These are phyloP conservation scores for Drosophila hydei DNA, from an alignment of 1,140 invertebrate species.

Conservation along the genomic window DNA sequence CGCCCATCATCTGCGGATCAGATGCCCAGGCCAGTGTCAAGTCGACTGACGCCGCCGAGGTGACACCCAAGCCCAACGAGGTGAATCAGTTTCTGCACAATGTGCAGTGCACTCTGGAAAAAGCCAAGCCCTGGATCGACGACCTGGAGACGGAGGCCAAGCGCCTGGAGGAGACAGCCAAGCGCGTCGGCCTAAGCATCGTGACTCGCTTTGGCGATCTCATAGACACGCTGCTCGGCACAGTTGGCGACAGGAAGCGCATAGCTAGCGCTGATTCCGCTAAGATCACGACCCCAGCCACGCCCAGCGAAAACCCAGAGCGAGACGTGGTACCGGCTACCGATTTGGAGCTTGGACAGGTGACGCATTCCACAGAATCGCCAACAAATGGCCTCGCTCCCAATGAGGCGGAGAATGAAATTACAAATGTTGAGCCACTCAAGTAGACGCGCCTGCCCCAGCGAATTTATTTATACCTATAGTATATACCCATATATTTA, in stretches of 20 bases:
- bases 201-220: conserved; percentile 45
- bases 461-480: not conserved
- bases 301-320: not conserved
- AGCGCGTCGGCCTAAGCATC: conserved; percentile 50
- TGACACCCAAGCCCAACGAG: conserved; percentile 58
- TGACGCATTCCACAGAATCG: conserved; percentile 14
- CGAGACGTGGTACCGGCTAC: not conserved
- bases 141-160: conserved; percentile 73
- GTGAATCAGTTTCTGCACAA: conserved; percentile 70
- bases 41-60: conserved; percentile 11
- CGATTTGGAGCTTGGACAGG: not conserved
- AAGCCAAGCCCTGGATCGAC: conserved; percentile 75
- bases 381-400: conserved; percentile 2
- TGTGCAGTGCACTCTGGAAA: conserved; percentile 71
- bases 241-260: conserved; percentile 15
- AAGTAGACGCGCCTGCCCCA: not conserved
- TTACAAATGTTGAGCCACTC: not conserved
- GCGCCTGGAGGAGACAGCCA: conserved; percentile 62
- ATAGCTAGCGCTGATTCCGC: not conserved
- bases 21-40: conserved; percentile 23
- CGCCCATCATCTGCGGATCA: conserved; percentile 55
- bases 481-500: conserved; percentile 4
- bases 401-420: conserved; percentile 39
- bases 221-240: conserved; percentile 36
- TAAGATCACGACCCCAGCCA: not conserved